Percentiles rank a stretch among this genome's conserved stretches.
phyloP scores from a whole-genome alignment of 2,113 vertebrate species.

The Ranitomeya variabilis region DNA sequence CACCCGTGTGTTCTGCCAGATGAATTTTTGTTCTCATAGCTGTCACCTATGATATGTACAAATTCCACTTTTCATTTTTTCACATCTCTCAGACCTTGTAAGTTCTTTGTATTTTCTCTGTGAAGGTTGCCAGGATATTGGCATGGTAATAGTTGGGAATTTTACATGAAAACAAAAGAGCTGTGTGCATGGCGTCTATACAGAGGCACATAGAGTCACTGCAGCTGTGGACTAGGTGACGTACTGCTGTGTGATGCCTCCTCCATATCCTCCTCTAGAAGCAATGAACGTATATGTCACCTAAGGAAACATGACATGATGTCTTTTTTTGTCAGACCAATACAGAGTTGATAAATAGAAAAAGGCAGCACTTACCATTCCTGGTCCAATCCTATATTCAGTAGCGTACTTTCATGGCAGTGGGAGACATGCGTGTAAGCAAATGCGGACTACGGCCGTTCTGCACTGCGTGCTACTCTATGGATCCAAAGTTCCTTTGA shows the following conservation, averaged over 20 bases:
- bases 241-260: background rate
- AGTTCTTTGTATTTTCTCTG: background rate
- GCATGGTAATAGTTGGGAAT: background rate
- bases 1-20: too few relatives aligned
- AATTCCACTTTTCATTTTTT: too few relatives aligned
- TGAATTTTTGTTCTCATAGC: background rate
- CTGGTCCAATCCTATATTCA: too few relatives aligned
- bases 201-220: background rate
- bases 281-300: background rate
- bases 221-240: background rate
- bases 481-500: too few relatives aligned
- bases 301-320: background rate
- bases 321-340: background rate
- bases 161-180: background rate
- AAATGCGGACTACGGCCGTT: too few relatives aligned
- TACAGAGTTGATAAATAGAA: background rate
- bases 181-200: background rate
- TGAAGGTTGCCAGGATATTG: background rate
- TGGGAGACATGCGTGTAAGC: too few relatives aligned
- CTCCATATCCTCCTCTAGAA: background rate
- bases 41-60: background rate
- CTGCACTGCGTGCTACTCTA: too few relatives aligned
- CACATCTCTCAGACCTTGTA: background rate
- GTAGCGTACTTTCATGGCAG: too few relatives aligned
- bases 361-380: too few relatives aligned